A percentile compares a stretch with the other conserved stretches of the same genome.
phyloP scores from a whole-genome alignment of 2,113 vertebrate species.

The Urocynchramus pylzowi region DNA sequence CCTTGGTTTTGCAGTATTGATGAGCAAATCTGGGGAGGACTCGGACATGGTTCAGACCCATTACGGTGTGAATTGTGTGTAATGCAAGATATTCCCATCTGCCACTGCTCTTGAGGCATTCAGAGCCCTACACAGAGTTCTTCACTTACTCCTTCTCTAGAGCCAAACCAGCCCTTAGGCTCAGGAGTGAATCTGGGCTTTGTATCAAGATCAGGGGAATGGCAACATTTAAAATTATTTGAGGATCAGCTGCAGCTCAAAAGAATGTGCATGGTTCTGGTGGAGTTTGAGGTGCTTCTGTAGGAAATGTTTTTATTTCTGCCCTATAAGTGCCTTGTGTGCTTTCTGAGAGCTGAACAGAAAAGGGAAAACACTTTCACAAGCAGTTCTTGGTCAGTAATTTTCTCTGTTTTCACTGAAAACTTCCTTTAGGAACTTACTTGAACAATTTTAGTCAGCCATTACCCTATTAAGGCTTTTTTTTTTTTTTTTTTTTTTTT shows the following conservation, averaged over 20 bases:
- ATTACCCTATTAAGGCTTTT: neutral
- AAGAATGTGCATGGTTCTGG: neutral
- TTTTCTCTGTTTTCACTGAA: neutral
- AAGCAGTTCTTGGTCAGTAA: neutral
- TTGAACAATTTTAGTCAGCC: neutral
- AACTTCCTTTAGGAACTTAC: neutral
- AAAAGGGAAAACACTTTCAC: neutral
- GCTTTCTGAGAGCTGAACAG: neutral
- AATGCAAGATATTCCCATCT: neutral
- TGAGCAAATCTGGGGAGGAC: neutral
- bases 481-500: too few species aligned
- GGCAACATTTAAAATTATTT: neutral
- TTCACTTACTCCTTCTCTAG: neutral
- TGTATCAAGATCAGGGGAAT: neutral
- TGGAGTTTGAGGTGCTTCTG: neutral
- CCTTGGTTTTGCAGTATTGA: neutral
- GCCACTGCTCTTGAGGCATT: neutral
- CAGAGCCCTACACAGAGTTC: accelerated
- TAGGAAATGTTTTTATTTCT: neutral
- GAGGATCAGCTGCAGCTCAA: neutral
- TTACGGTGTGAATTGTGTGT: neutral
- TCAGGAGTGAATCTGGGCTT: neutral
- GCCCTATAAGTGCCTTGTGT: neutral
- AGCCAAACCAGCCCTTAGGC: neutral
- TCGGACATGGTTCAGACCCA: neutral